A percentile compares a stretch with the other conserved stretches of the same genome.
Conservation (phyloP, 2,888 invertebrate genomes). For the Xiphydria camelus region DNA sequence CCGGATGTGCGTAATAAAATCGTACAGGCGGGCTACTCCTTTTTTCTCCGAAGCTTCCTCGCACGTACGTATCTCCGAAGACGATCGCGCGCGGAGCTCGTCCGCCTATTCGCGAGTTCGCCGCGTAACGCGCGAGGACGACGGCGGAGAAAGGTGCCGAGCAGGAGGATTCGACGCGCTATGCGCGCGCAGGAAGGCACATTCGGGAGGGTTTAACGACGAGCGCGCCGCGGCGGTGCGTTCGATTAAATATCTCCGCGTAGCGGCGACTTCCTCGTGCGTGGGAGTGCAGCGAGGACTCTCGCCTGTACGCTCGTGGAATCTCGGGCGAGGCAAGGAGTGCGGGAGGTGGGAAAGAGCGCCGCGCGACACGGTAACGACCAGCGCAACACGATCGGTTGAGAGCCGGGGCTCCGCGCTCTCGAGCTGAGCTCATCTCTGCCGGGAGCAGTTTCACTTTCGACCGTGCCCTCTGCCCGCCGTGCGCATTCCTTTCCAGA, state of each 20-base stretch:
- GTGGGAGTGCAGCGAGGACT: conserved; percentile 5
- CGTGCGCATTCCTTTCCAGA: conserved; percentile 24
- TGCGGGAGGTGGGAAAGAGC: conserved; percentile 4
- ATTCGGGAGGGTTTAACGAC: conserved; percentile 24
- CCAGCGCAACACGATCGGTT: conserved; percentile 11
- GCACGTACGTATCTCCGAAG: no score
- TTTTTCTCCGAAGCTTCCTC: no score
- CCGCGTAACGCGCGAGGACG: conserved; percentile 8
- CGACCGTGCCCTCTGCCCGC: conserved; percentile 28
- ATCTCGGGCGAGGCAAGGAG: no score
- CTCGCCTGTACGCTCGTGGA: neutral
- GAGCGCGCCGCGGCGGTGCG: conserved; percentile 16
- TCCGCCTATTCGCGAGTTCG: conserved; percentile 4
- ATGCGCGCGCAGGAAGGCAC: no score
- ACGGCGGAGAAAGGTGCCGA: conserved; percentile 1
- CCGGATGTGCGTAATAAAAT: no score
- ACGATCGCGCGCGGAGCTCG: conserved; percentile 1
- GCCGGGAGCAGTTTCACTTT: conserved; percentile 28
- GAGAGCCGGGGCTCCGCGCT: no score
- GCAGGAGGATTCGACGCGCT: conserved; percentile 18
- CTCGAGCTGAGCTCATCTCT: conserved; percentile 1
- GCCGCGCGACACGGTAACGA: conserved; percentile 10
- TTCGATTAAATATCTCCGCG: conserved; percentile 35
- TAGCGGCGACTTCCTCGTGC: conserved; percentile 36
- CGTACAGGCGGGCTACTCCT: no score